Base-by-base conservation (phyloP, 2,113 vertebrate species). In the Engraulis encrasicolus region DNA sequence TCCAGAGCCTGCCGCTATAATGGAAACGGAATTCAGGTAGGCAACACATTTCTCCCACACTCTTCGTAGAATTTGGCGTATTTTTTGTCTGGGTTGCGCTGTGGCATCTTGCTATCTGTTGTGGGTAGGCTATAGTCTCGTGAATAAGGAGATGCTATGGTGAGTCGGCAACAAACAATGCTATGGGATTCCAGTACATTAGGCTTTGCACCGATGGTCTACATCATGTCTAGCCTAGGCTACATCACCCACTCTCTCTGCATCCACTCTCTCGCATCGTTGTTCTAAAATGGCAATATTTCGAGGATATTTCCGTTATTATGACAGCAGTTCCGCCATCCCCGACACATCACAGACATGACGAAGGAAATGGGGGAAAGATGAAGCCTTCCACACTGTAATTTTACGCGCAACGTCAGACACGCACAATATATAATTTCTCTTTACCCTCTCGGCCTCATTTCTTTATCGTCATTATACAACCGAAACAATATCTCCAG, bases 1-100 rank as follows among this genome's bases (percentile, higher is more conserved):
- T 83, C 50, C 80, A 71, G 83, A 89, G 82, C 83, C 86, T 66
- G 86, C 81, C 79, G 71, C 82, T 84, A 87, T 87, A 85, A 94
- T 93, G 93, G 91, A 86, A 89, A 88, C 81, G 78, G 81, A 85
- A 85, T 85, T 45, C 90, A 91, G 93, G 93, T 95, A 87, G 90
- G 93, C 81, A 11, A 82, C 81, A 50, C 0, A 12, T 34, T 19
- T 36, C 83, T 38, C 79, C 87, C n/a, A n/a, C n/a, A n/a, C 6
- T 83, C 40, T 91, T 17, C 48, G 15, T 34, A 14, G 27, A 34
- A 34, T 74, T 74, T 74, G 27, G 17, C 34, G 27, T 74, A 4
- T 34, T 31, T 74, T 31, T 31, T 58, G 12, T 74, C 4, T 74
- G 31, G 66, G 27, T 6, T 74, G 0, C 14, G 23, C 12, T 15